Conservation (phyloP, 2,113 vertebrate species). For the Probosciger aterrimus region DNA sequence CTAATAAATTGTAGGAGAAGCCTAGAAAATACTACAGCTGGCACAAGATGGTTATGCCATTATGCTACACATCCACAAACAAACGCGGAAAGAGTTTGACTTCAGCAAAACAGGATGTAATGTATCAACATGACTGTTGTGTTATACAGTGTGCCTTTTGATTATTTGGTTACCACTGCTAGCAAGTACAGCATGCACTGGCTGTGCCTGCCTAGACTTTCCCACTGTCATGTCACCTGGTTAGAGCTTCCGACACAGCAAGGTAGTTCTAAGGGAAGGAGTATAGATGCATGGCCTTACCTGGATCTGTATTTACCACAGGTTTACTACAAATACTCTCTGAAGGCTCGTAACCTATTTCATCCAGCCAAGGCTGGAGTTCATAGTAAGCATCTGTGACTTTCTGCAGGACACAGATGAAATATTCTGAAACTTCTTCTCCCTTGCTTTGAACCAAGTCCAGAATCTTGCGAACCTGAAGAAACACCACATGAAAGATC, state of each 20-base stretch:
- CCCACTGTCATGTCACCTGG: not conserved
- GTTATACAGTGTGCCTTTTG: not conserved
- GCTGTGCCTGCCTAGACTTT: not conserved
- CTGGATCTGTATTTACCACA: conserved; percentile 91
- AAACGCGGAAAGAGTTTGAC: not conserved
- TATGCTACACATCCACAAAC: not conserved
- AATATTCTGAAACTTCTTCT: conserved; percentile 86
- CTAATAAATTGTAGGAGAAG: not conserved
- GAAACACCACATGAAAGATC: not conserved
- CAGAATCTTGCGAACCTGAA: conserved; percentile 89
- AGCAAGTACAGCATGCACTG: not conserved
- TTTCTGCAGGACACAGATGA: conserved; percentile 82
- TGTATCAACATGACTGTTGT: not conserved
- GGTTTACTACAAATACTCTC: conserved; percentile 63
- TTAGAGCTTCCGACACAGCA: not conserved
- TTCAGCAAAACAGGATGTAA: not conserved
- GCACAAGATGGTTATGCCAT: not conserved
- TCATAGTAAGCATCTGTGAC: conserved; percentile 87
- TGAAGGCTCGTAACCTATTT: conserved; percentile 81
- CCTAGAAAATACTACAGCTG: not conserved
- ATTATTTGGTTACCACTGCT: not conserved
- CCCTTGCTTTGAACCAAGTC: conserved; percentile 94
- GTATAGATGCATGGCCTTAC: conserved; percentile 61
- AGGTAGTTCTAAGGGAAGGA: not conserved
- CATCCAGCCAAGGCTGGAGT: conserved; percentile 85